Evolutionary conservation across 2,113 vertebrate species (phyloP).

Genomic region (Sebastes fasciatus): DNA sequence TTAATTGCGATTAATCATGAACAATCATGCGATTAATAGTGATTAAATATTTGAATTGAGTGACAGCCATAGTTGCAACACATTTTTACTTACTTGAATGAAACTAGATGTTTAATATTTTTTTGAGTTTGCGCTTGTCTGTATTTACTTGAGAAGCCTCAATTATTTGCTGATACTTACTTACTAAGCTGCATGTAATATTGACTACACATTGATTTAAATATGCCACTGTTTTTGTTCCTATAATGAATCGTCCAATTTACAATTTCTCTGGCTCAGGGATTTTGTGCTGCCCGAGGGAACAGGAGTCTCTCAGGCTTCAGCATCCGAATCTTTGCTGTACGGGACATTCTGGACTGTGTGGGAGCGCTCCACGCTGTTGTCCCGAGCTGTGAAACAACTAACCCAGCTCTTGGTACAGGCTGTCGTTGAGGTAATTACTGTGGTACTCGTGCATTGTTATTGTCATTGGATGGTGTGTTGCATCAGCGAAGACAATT

Average conservation of each 20-base stretch:
- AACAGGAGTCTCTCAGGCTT: constrained; percentile 69
- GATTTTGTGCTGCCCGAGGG: constrained; percentile 62
- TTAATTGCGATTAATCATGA: too few species aligned
- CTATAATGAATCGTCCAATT: neutral
- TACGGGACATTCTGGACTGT: constrained; percentile 89
- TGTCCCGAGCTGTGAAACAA: constrained; percentile 85
- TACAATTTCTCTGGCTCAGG: constrained; percentile 42
- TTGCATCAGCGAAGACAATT: neutral
- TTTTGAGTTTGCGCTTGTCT: neutral
- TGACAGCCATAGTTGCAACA: neutral
- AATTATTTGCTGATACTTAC: neutral
- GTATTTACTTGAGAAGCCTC: neutral
- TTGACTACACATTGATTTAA: neutral
- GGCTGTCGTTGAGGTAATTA: constrained; percentile 85
- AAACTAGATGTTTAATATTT: neutral
- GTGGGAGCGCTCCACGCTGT: constrained; percentile 86
- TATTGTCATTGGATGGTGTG: neutral
- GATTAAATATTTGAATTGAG: too few species aligned
- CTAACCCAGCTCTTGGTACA: constrained; percentile 74
- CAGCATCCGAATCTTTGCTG: constrained; percentile 78
- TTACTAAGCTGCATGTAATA: neutral
- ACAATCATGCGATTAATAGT: too few species aligned
- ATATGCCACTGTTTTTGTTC: neutral
- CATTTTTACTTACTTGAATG: neutral
- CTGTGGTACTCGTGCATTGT: neutral